phyloP scores from a whole-genome alignment of 2,888 invertebrate genomes.

The Lasioglossum calceatum region DNA sequence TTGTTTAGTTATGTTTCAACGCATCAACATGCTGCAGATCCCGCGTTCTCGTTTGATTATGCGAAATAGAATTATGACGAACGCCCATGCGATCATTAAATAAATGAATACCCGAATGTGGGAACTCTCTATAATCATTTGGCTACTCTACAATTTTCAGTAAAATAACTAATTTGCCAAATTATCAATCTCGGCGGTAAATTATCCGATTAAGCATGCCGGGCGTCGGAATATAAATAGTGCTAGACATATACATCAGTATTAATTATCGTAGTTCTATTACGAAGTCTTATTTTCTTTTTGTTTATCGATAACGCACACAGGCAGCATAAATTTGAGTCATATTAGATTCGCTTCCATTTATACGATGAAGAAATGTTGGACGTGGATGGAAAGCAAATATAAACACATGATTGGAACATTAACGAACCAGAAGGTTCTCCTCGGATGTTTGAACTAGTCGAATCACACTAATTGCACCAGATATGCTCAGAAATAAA shows the following conservation, averaged over 20 bases:
- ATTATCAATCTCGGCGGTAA: neutral
- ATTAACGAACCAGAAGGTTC: neutral
- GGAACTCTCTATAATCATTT: neutral
- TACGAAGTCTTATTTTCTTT: neutral
- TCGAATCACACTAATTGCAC: neutral
- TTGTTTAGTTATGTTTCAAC: neutral
- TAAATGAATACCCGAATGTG: neutral
- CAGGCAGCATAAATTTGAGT: neutral
- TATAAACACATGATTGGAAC: neutral
- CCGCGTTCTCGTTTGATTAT: neutral
- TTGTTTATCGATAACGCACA: neutral
- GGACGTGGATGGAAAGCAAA: slow-evolving; percentile 1
- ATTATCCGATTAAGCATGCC: neutral
- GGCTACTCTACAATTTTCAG: neutral
- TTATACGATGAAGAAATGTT: neutral
- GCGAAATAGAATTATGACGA: neutral
- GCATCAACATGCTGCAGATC: neutral
- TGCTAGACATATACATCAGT: neutral
- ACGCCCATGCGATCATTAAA: neutral
- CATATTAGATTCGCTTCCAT: neutral
- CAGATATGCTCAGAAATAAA: neutral
- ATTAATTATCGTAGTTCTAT: neutral
- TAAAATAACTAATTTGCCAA: neutral
- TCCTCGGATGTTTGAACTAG: slow-evolving; percentile 1
- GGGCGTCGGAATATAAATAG: neutral